Percentiles rank a stretch among this genome's conserved stretches.
These are phyloP conservation scores for Nemapogon koenigi DNA, from an alignment of 2,888 invertebrate species.

Conservation along the genomic window DNA sequence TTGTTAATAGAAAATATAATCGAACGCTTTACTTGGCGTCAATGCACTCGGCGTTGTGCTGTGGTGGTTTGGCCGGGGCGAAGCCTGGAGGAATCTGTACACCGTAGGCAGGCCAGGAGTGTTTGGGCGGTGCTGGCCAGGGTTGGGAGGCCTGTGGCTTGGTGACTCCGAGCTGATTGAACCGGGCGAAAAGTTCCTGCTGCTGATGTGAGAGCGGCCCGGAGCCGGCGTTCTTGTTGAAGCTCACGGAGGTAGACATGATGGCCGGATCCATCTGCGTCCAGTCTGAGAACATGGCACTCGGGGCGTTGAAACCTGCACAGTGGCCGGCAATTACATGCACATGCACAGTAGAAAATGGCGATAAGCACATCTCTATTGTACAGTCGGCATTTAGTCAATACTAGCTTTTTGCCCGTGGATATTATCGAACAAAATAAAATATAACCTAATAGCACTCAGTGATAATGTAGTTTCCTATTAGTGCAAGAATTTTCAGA, in stretches of 20 bases:
- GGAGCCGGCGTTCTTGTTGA: constrained; percentile 30
- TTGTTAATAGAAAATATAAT: constrained; percentile 36
- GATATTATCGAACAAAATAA: too few relatives aligned
- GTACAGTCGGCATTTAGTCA: too few relatives aligned
- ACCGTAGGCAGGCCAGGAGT: constrained; percentile 24
- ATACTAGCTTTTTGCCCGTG: too few relatives aligned
- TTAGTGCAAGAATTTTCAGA: too few relatives aligned
- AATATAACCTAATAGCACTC: too few relatives aligned
- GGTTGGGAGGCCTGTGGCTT: constrained; percentile 16
- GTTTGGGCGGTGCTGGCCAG: constrained; percentile 29
- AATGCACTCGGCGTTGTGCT: constrained; percentile 55
- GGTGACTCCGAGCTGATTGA: constrained; percentile 31
- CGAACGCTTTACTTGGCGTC: constrained; percentile 52
- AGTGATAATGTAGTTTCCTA: too few relatives aligned
- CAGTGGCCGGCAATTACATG: too few relatives aligned
- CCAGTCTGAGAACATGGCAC: constrained; percentile 76
- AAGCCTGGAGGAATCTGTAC: constrained; percentile 56
- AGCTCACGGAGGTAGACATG: constrained; percentile 74
- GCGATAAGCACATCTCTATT: too few relatives aligned
- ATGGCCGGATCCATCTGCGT: constrained; percentile 94
- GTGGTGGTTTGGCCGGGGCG: constrained; percentile 40
- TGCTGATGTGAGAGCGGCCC: constrained; percentile 28
- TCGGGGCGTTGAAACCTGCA: too few relatives aligned
- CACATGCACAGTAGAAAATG: too few relatives aligned
- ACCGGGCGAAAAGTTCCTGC: constrained; percentile 47